These are phyloP conservation scores for Gandaritis pyraliata DNA, from an alignment of 2,888 invertebrate species.

Conservation along the genomic window DNA sequence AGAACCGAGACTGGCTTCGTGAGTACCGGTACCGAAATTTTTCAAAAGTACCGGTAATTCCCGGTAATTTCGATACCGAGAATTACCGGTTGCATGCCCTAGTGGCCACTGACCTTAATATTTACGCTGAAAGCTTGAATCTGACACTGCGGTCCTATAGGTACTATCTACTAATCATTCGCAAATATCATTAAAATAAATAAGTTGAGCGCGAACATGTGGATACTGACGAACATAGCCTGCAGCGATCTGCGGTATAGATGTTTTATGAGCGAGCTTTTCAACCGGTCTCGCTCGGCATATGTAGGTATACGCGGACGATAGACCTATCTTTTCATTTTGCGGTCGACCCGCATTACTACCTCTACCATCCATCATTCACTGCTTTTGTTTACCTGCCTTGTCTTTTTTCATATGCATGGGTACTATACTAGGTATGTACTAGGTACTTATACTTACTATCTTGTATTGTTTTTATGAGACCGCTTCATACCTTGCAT, in stretches of 20 bases:
- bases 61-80: no score
- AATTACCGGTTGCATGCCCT: no score
- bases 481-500: conserved; percentile 28
- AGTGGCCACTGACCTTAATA: no score
- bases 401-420: conserved; percentile 49
- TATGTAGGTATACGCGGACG: conserved; percentile 42
- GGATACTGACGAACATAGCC: conserved; percentile 48
- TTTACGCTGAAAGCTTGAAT: not conserved
- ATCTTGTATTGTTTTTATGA: conserved; percentile 22
- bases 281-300: conserved; percentile 58
- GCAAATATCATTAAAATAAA: conserved; percentile 10
- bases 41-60: no score
- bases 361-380: conserved; percentile 58
- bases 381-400: conserved; percentile 58
- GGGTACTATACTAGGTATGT: conserved; percentile 31
- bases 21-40: no score
- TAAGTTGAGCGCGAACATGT: conserved; percentile 39
- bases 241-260: conserved; percentile 70
- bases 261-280: conserved; percentile 72
- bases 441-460: no score
- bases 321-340: conserved; percentile 67
- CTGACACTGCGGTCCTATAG: conserved; percentile 30
- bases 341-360: conserved; percentile 77
- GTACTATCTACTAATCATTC: conserved; percentile 31
- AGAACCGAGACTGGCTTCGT: no score